These are phyloP conservation scores for Amiota communis DNA, from an alignment of 2,888 invertebrate species.

Conservation along the genomic window DNA sequence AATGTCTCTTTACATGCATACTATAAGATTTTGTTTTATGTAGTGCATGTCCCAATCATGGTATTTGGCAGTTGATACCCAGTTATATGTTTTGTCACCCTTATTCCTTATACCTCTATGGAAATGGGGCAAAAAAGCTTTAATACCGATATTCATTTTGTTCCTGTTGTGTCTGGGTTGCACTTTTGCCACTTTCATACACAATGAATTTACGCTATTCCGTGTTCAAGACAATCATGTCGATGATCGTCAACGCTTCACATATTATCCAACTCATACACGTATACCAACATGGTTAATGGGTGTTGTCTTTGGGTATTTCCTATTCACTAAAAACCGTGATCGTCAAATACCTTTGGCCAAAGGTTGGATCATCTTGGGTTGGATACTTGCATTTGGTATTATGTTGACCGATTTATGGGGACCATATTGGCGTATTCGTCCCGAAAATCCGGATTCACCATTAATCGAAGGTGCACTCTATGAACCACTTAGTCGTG, in stretches of 20 bases:
- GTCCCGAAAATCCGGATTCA: slow-evolving; percentile 58
- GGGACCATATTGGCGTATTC: slow-evolving; percentile 69
- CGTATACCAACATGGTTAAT: slow-evolving; percentile 72
- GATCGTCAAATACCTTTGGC: slow-evolving; percentile 65
- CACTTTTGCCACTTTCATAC: slow-evolving; percentile 68
- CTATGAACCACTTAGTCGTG: slow-evolving; percentile 68
- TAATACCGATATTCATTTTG: slow-evolving; percentile 64
- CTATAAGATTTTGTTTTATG: slow-evolving; percentile 22
- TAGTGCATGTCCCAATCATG: slow-evolving; percentile 76
- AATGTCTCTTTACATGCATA: neutral
- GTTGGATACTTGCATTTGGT: slow-evolving; percentile 67
- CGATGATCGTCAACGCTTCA: slow-evolving; percentile 65
- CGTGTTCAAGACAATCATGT: slow-evolving; percentile 68
- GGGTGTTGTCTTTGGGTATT: slow-evolving; percentile 72
- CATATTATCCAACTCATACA: slow-evolving; percentile 72
- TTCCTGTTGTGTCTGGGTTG: slow-evolving; percentile 67
- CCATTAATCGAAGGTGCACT: slow-evolving; percentile 69
- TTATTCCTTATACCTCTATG: slow-evolving; percentile 75
- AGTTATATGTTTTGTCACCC: slow-evolving; percentile 76
- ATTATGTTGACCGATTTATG: slow-evolving; percentile 67
- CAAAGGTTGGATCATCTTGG: slow-evolving; percentile 62
- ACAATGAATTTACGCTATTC: slow-evolving; percentile 68
- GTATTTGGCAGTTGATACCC: slow-evolving; percentile 78
- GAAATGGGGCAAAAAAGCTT: slow-evolving; percentile 71
- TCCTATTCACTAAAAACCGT: slow-evolving; percentile 67